phyloP scores from a whole-genome alignment of 2,113 vertebrate genomes.

The Thalassarche chlororhynchos region DNA sequence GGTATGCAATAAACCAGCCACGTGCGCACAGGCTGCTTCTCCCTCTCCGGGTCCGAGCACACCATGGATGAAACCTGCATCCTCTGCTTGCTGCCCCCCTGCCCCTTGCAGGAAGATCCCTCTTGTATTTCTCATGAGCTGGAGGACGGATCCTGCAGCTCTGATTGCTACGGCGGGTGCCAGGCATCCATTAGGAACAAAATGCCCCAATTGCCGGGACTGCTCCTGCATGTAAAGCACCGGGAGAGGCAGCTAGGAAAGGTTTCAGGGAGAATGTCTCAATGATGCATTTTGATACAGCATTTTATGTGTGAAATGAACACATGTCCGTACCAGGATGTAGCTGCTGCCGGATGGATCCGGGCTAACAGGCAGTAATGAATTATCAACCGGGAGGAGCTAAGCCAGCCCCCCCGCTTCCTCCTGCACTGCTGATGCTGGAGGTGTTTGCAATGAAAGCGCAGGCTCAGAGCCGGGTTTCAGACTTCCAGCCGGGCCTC shows the following conservation, averaged over 20 bases:
- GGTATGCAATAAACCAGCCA: background rate
- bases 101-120: background rate
- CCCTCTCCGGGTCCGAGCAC: fast-evolving
- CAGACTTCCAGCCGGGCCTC: background rate
- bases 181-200: background rate
- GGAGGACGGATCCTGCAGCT: background rate
- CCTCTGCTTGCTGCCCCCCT: background rate
- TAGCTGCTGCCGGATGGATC: background rate
- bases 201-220: background rate
- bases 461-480: background rate
- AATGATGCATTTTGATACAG: constrained; percentile 16
- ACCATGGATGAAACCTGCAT: background rate
- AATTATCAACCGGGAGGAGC: constrained; percentile 41
- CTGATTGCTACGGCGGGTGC: background rate
- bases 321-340: background rate
- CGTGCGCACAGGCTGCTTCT: background rate
- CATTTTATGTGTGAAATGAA: constrained; percentile 44
- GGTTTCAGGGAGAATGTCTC: background rate
- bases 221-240: background rate
- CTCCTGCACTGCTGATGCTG: constrained; percentile 26
- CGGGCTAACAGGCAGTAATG: background rate
- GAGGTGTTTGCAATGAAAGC: background rate
- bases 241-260: background rate
- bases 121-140: background rate
- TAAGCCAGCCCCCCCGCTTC: background rate